Base-by-base conservation (phyloP, 2,113 vertebrate genomes). In the Fregata magnificens region DNA sequence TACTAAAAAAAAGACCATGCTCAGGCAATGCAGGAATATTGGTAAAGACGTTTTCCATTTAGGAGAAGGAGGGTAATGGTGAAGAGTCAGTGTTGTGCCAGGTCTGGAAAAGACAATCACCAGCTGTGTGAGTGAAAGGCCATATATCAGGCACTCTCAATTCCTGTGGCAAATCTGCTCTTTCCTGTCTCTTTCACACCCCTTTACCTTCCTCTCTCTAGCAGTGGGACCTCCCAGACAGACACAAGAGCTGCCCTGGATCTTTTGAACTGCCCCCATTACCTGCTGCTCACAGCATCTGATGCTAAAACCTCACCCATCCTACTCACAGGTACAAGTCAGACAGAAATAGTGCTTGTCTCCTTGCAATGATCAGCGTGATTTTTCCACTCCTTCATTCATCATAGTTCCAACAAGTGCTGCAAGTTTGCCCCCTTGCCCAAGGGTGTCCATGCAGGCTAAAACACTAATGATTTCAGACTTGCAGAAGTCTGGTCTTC, bases 11-110 rank as follows among this genome's bases (percentile, higher is more conserved):
- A 26, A 59, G 29, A 77, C 70, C 13, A 25, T 55, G 71, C 78
- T 94, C 82, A 85, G 83, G 19, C 73, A 95, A 81, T 96, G 89
- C 86, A 88, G 5, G 29, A 96, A 88, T 63, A 82, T 84, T 94
- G 92, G 93, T 95, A 97, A 97, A 49, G 13, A 56, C 0, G 16
- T 69, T 95, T 96, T 93, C n/a, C 49, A 18, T 53, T 17, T 82
- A 36, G 12, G 24, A 92, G 16, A 87, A 55, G 13, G 4, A 72
- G 28, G 26, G 49, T 71, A 45, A 62, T 40, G 24, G 22, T 18
- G 9, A 82, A 71, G 38, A 88, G 52, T 34, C 26, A 20, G 10
- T 34, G 29, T 65, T 83, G 52, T 47, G 67, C 36, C 32, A 81
- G 29, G 10, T 78, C 76, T 84, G 47, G 71, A 47, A 67, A 67